Base-by-base conservation (phyloP, 2,113 vertebrate genomes). In the Gallinago media region DNA sequence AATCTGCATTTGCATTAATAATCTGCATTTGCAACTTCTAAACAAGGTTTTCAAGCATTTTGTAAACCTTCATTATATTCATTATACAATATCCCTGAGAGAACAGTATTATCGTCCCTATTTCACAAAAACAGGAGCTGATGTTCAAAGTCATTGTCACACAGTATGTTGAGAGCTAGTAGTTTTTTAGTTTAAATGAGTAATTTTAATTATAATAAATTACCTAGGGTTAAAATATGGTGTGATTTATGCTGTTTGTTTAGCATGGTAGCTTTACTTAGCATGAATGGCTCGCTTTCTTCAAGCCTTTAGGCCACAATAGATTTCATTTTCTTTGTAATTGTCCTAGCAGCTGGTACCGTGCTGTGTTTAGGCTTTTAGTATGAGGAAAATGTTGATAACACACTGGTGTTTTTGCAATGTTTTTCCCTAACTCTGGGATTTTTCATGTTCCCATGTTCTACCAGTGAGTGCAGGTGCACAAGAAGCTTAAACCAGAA, bases 61-160 rank as follows among this genome's bases (percentile, higher is more conserved):
- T 4, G 29, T 83, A 86, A 85, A 80, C n/a, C 38, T 38, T 38
- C 38, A 38, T 38, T 38, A 38, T 38, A 38, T 38, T 38, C 38
- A 21, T 88, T 90, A 63, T n/a, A 80, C 77, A 86, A 21, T 61
- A 83, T 67, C 79, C 85, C 85, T 56, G 90, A 71, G 85, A 90
- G 82, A 85, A 11, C 49, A 85, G 65, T 73, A 52, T 77, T 67
- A 27, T 55, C 88, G 95, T 93, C 88, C 82, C 78, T 13, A 2
- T 95, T 96, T 93, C 92, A 85, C 72, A 86, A 42, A 76, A 96
- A 70, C 0, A 1, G 46, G 95, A 95, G 68, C 78, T 93, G 93
- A 96, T 68, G 88, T 95, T 94, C 95, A 96, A 95, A 95, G 94
- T 94, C 83, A 93, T 29, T 85, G 85, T 83, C 90, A 80, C 88